Evolutionary conservation across 2,797 vertebrate species (phyloP).

Genomic region (Hippopotamyrus pictus): DNA sequence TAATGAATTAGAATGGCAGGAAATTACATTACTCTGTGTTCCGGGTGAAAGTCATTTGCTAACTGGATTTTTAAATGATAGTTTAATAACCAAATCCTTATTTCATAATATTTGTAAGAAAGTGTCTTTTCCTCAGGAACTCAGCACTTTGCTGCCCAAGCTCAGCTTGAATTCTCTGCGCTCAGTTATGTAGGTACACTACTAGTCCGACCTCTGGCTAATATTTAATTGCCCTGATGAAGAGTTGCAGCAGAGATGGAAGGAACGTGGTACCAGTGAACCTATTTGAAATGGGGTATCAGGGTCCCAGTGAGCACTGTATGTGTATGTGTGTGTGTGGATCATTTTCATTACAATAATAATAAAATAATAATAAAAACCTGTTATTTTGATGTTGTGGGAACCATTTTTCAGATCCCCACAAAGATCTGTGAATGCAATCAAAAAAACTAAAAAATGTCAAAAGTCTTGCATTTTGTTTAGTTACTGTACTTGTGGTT

Average conservation of each 20-base stretch:
- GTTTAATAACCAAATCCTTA: not conserved
- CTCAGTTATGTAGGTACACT: not conserved
- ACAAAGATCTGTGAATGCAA: not conserved
- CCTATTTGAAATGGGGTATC: not conserved
- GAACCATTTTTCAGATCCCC: not conserved
- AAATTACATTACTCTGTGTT: not conserved
- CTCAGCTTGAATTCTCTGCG: not conserved
- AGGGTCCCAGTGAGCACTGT: not conserved
- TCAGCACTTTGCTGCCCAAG: not conserved
- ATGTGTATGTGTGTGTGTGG: not conserved
- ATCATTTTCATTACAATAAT: not conserved
- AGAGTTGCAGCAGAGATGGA: not conserved
- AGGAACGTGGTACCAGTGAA: too few species aligned
- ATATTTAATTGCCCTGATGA: not conserved
- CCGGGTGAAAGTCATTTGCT: constrained; percentile 4
- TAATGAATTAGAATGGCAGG: not conserved
- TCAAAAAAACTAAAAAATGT: not conserved
- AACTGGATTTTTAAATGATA: not conserved
- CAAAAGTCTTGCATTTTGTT: not conserved
- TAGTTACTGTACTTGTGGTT: not conserved
- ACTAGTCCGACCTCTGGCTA: not conserved
- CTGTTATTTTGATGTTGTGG: not conserved
- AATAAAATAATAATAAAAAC: not conserved
- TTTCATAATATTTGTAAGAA: not conserved
- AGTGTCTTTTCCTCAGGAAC: not conserved